Evolutionary conservation across 2,113 vertebrate species (phyloP), one percentile per base, ranked within the genome.

Genomic region (Cephalophus harveyi): DNA sequence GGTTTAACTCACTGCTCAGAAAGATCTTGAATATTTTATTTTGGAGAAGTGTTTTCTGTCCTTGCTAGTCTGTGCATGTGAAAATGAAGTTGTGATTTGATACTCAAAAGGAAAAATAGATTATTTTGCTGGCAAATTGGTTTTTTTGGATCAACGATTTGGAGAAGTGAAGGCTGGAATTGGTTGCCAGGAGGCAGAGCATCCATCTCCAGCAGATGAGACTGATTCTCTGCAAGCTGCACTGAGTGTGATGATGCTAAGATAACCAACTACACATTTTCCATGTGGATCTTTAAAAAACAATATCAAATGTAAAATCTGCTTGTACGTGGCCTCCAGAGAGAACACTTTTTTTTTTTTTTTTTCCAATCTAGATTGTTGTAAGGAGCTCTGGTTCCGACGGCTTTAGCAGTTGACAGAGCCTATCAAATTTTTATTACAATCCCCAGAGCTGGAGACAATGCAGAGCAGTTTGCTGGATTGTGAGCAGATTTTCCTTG

Each of bases 381-480:
- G 50, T 55, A 57, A 78, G 40, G 52, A 62, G 30, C 89, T 92
- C 81, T 92, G 79, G 60, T 93, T 91, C 82, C 60, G 74, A 95
- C 14, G 50, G 74, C 59, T 57, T 90, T 85, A 74, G 76, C 87
- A 96, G 48, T 54, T 97, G 88, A 97, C 94, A 94, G 94, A 97
- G 57, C 30, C 91, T 95, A 93, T 96, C 88, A 94, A 91, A 91
- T 74, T 96, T 97, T 96, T 91, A 94, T 89, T 88, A 97, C 94
- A 98, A 84, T 96, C 87, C 52, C 76, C 67, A 94, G 91, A 96
- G 93, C 60, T 91, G 46, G 57, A 87, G 94, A 93, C 83, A 92
- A 74, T 76, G 89, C 97, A 87, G 71, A 97, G 85, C 81, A 43
- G 60, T 79, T 83, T 95, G 52, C 93, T 89, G 78, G 94, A 81